Evolutionary conservation across 1,140 invertebrate species (phyloP), one percentile per base, ranked within the genome.

Genomic region (Hestina assimilis): DNA sequence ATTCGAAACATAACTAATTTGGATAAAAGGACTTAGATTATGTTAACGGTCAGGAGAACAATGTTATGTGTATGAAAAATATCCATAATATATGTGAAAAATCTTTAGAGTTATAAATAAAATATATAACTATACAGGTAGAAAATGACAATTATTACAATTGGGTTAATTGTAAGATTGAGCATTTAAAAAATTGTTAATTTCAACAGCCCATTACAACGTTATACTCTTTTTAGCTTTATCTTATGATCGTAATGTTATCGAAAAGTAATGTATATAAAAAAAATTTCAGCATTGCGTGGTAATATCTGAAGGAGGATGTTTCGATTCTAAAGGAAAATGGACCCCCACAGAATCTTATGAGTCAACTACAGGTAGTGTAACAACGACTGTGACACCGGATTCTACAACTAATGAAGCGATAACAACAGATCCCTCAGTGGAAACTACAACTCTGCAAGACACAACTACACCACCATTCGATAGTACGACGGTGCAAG

Each of bases 281-380:
- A n/a, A n/a, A n/a, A n/a, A n/a, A n/a, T 54, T 43, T 9, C 21
- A 40, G 26, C 3, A 17, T 40, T 48, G 15, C 3, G n/a, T 28
- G 15, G 17, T 26, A 17, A 59, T 69, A 47, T 61, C 67, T 20
- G 63, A 66, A 38, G 43, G 42, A 26, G 67, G 67, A 8, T 69
- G 67, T 24, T 56, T 50, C 2, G 63, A 63, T n/a, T 35, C 17
- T 5, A 58, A 42, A 26, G 2, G 17, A n/a, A 46, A 47, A 23
- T 38, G 15, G 15, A 19, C 15, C 17, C 12, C 33, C 6, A 38
- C 33, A n/a, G 33, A 29, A 38, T 9, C 15, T 0, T 9, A 14
- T 8, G 33, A 38, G 8, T 2, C 3, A 31, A 11, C 28, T 2
- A 31, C 28, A 3, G n/a, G 12, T 31, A 1, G n/a, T n/a, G n/a